Evolutionary conservation across 2,797 vertebrate species (phyloP), one percentile per base, ranked within the genome.

Genomic region (Novumbra hubbsi): DNA sequence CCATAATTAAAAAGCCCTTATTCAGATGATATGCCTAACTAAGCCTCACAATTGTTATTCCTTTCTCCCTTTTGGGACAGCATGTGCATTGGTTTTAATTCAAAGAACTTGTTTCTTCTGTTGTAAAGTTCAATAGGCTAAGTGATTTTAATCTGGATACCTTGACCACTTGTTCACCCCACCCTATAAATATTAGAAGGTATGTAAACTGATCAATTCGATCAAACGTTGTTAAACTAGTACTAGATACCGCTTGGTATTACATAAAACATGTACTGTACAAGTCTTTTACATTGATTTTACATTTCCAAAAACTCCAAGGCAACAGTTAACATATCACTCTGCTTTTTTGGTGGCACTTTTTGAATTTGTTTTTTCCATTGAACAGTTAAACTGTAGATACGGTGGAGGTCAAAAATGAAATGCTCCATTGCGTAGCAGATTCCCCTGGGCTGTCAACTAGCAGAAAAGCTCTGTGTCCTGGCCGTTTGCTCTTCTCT

Each of bases 401-500:
- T 38, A 68, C 32, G 74, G n/a, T 34, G 11, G 45, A 50, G 11
- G 24, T 38, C 14, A 48, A 63, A 73, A 34, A 55, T 71, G 74
- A 84, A 86, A 78, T 77, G 74, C 68, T 48, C 71, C 68, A 66
- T 68, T 75, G 76, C 62, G 76, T 30, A 80, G 84, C 81, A 73
- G 75, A 74, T 85, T 75, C 86, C 79, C 71, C 14, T 71, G 75
- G 48, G n/a, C 67, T 78, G 78, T 65, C 27, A 75, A 84, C 85
- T 73, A 81, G 27, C 78, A 82, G 83, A 82, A 85, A 89, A 76
- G 50, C 79, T 74, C 52, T 65, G 41, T 76, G 55, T 72, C 77
- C 82, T 63, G 48, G 82, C 78, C 86, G 77, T 88, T 94, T 93
- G 90, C 92, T 91, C 86, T 91, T 83, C 85, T 84, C 84, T 88